A percentile compares a stretch with the other conserved stretches of the same genome.
Conservation (phyloP, 1,140 invertebrate genomes). For the Papilio dardanus region DNA sequence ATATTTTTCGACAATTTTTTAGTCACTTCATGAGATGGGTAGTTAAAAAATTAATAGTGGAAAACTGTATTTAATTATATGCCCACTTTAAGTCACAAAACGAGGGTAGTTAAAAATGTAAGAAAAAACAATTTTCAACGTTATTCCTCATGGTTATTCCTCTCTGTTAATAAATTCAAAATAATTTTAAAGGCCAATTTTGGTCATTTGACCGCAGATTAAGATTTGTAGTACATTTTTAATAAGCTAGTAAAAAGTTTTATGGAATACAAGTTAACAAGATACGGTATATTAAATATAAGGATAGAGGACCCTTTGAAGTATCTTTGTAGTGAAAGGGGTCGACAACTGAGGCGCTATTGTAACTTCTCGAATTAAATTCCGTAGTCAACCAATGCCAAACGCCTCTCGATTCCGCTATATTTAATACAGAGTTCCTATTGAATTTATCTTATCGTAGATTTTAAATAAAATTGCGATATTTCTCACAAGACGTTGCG, state of each 20-base stretch:
- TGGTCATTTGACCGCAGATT: too few relatives aligned
- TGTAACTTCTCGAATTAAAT: conserved; percentile 73
- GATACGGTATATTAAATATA: conserved; percentile 61
- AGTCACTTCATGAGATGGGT: too few relatives aligned
- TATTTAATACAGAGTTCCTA: conserved; percentile 8
- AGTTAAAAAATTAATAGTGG: too few relatives aligned
- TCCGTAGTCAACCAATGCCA: conserved; percentile 59
- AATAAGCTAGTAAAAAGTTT: conserved; percentile 29
- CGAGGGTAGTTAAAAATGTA: too few relatives aligned
- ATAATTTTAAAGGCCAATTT: too few relatives aligned
- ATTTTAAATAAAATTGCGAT: not conserved
- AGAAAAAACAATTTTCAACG: too few relatives aligned
- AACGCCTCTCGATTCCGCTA: conserved; percentile 20
- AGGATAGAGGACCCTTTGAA: conserved; percentile 59
- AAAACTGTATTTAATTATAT: too few relatives aligned
- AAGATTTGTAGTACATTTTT: conserved; percentile 14
- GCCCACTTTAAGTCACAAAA: too few relatives aligned
- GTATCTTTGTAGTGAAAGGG: conserved; percentile 59
- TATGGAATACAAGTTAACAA: conserved; percentile 19
- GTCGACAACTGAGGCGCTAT: conserved; percentile 58
- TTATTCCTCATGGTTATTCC: too few relatives aligned
- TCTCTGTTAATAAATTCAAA: too few relatives aligned
- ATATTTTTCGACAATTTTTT: too few relatives aligned
- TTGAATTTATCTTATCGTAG: not conserved
- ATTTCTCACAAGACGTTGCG: too few relatives aligned